These are phyloP conservation scores for Leptarthrus brevirostris DNA, from an alignment of 2,888 invertebrate species.

Conservation along the genomic window DNA sequence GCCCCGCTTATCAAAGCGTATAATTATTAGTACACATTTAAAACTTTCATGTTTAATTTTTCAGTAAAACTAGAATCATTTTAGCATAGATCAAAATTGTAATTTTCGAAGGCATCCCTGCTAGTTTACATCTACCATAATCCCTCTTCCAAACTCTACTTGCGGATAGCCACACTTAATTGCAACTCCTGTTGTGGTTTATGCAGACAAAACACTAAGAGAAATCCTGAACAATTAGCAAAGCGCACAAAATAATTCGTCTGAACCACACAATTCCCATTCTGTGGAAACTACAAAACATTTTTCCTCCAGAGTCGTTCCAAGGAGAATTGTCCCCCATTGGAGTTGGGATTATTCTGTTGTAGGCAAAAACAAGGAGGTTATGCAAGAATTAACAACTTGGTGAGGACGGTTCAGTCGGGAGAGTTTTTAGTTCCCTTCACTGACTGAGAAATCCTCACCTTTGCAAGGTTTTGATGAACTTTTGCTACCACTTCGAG, in stretches of 20 bases:
- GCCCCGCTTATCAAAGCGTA: no score
- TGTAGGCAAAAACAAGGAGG: background rate
- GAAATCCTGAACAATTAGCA: conserved; percentile 38
- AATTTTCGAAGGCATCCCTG: no score
- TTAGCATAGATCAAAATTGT: no score
- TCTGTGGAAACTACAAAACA: background rate
- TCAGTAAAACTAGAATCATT: no score
- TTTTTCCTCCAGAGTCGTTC: background rate
- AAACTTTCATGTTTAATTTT: no score
- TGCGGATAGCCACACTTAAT: conserved; percentile 24
- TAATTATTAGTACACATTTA: no score
- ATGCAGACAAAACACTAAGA: conserved; percentile 20
- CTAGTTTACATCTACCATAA: no score
- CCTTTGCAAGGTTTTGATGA: conserved; percentile 37
- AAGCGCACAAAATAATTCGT: conserved; percentile 38
- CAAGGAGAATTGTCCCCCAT: background rate
- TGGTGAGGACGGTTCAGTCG: background rate
- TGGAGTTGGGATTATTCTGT: background rate
- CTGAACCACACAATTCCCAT: background rate
- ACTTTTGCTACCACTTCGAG: conserved; percentile 23
- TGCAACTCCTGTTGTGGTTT: conserved; percentile 1
- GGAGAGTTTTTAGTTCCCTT: background rate
- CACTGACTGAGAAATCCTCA: background rate
- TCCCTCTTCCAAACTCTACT: background rate
- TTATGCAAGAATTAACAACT: conserved; percentile 2